Percentiles rank a stretch among this genome's conserved stretches.
These are phyloP conservation scores for Mormyrus lacerda DNA, from an alignment of 2,113 vertebrate species.

Conservation along the genomic window DNA sequence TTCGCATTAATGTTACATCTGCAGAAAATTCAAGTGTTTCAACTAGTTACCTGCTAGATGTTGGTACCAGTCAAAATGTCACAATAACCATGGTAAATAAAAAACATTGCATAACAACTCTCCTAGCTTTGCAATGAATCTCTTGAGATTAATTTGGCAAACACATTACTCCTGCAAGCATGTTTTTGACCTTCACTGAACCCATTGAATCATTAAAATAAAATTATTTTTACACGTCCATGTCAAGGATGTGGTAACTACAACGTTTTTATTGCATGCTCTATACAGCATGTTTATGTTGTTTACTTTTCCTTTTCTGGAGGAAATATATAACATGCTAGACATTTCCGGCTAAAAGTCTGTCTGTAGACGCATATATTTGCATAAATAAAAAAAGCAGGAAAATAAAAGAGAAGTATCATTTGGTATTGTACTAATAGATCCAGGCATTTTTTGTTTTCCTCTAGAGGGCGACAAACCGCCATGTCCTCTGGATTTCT, in stretches of 20 bases:
- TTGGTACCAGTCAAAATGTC: not conserved
- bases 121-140: not conserved
- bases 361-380: not conserved
- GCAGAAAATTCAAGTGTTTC: not conserved
- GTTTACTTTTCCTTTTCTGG: not conserved
- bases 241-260: not conserved
- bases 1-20: not conserved
- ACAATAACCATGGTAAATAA: not conserved
- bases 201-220: not conserved
- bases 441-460: not conserved
- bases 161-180: not conserved
- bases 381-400: not conserved
- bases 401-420: not conserved
- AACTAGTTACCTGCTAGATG: not conserved
- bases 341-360: not conserved
- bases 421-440: not conserved
- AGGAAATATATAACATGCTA: not conserved
- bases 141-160: not conserved
- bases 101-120: not conserved
- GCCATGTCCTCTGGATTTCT: not conserved
- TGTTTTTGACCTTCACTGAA: not conserved
- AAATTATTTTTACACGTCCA: not conserved
- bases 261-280: not conserved
- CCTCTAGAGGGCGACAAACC: slow-evolving; percentile 7
- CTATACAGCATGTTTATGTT: not conserved